These are phyloP conservation scores for Colossoma macropomum DNA, from an alignment of 2,113 vertebrate species.

Conservation along the genomic window DNA sequence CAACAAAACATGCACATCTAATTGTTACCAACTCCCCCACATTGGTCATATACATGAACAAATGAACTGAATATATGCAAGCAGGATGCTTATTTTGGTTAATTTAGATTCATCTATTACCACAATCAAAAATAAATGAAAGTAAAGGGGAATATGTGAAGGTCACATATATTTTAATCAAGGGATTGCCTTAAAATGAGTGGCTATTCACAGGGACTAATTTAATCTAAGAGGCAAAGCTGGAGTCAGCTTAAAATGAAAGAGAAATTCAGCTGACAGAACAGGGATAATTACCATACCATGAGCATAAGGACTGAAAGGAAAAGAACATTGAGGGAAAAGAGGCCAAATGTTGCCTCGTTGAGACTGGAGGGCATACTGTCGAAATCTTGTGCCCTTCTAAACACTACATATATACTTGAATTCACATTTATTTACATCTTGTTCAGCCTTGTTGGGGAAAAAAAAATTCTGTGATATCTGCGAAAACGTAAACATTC, in stretches of 20 bases:
- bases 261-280: background rate
- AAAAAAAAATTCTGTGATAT: too few relatives aligned
- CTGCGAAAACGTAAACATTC: too few relatives aligned
- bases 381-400: background rate
- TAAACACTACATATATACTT: background rate
- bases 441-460: background rate
- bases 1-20: background rate
- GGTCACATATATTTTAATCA: slow-evolving; percentile 38
- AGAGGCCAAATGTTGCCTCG: background rate
- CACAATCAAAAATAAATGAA: too few relatives aligned
- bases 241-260: slow-evolving; percentile 44
- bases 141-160: background rate
- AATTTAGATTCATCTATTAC: too few relatives aligned
- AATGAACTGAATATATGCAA: background rate
- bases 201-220: slow-evolving; percentile 13
- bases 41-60: background rate
- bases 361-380: background rate
- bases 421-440: background rate
- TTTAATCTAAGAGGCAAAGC: slow-evolving; percentile 33
- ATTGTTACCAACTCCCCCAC: background rate
- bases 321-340: background rate
- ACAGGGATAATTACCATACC: slow-evolving; percentile 4
- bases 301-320: background rate
- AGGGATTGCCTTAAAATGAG: slow-evolving; percentile 33
- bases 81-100: background rate